These are phyloP conservation scores for Aphrophora alni DNA, from an alignment of 2,888 invertebrate genomes.

Conservation along the genomic window DNA sequence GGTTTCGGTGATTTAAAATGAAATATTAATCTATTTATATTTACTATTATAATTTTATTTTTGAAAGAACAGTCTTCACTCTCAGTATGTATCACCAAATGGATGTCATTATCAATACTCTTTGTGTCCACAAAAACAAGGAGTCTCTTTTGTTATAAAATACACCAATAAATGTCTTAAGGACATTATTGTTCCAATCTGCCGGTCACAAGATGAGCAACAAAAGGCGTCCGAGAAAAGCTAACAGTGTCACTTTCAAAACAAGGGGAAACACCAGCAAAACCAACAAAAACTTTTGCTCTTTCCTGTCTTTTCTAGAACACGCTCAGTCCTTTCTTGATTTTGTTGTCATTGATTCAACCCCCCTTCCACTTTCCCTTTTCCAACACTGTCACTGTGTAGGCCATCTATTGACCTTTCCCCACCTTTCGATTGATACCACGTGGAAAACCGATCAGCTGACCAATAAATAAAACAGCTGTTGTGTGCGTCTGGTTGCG, in stretches of 20 bases:
- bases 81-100: no score
- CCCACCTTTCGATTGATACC: background rate
- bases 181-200: conserved; percentile 6
- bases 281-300: conserved; percentile 9
- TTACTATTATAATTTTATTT: no score
- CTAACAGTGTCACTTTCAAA: conserved; percentile 6
- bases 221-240: conserved; percentile 6
- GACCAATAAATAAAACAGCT: background rate
- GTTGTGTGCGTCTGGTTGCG: background rate
- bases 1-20: no score
- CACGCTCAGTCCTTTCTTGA: conserved; percentile 3
- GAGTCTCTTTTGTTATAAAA: background rate
- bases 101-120: background rate
- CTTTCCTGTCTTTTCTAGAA: background rate
- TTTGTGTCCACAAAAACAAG: background rate
- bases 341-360: conserved; percentile 9
- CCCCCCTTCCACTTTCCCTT: background rate
- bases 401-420: conserved; percentile 2
- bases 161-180: background rate
- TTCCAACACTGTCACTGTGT: background rate
- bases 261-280: conserved; percentile 2
- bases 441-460: conserved; percentile 9
- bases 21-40: no score
- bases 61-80: no score
- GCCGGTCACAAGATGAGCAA: background rate